These are phyloP conservation scores for Pterobdella sp. DNA, from an alignment of 2,888 invertebrate species.

Conservation along the genomic window DNA sequence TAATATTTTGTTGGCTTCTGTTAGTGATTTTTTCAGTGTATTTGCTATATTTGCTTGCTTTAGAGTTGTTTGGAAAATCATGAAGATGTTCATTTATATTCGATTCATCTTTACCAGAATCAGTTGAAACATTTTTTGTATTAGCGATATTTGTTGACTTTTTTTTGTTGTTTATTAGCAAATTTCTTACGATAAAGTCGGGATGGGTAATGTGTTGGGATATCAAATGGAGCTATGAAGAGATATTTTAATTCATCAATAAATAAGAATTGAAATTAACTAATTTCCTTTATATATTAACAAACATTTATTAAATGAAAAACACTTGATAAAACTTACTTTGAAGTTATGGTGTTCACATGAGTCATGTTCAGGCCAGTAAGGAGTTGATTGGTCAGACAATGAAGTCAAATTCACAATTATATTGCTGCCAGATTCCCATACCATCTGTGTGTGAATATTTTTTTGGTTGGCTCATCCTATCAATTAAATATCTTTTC, in stretches of 20 bases:
- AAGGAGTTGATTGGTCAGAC: slow-evolving; percentile 20
- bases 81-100: neutral
- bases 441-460: slow-evolving; percentile 27
- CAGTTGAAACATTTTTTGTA: neutral
- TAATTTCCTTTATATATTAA: neutral
- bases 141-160: neutral
- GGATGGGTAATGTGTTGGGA: slow-evolving; percentile 26
- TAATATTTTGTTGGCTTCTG: neutral
- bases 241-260: neutral
- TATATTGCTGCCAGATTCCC: slow-evolving; percentile 26
- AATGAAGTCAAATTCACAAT: slow-evolving; percentile 29
- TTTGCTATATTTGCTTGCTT: too few relatives aligned
- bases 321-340: slow-evolving; percentile 12
- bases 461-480: slow-evolving; percentile 3
- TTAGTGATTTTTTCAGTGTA: neutral
- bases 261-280: neutral
- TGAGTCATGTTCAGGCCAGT: slow-evolving; percentile 27
- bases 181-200: slow-evolving; percentile 25
- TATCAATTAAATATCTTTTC: too few relatives aligned
- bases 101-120: neutral
- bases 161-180: slow-evolving; percentile 20
- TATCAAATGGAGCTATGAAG: slow-evolving; percentile 22
- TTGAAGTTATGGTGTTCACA: slow-evolving; percentile 25
- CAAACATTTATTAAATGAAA: neutral
- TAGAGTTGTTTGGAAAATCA: too few relatives aligned